Base-by-base conservation (phyloP, 2,888 invertebrate species). In the Tenthredo amoena region DNA sequence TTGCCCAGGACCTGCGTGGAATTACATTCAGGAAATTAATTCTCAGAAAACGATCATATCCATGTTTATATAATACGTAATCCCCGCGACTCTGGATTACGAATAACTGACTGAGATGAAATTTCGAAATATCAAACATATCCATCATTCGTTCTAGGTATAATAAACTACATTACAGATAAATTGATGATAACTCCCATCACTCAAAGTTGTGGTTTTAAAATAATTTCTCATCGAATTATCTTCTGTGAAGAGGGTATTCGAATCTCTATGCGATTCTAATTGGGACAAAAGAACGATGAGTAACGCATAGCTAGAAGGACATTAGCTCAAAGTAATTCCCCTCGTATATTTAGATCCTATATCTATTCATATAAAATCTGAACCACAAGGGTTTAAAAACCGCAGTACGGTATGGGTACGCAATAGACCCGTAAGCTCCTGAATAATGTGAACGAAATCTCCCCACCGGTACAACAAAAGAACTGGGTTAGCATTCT, bases 401-500 rank as follows among this genome's bases (percentile, higher is more conserved):
- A 81, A 50, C 15, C 21, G 31, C 43, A 34, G 34, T 55, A 62
- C 40, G 77, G 34, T 81, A 40, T 15, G 62, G 58, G 6, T 21
- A 81, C 58, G 62, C 58, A 81, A 81, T 31, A n/a, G 37, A 58
- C 40, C 58, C 40, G 62, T 62, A 81, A 26, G 81, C 50, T 55
- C 62, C 40, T 81, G 81, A 81, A 81, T 81, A 81, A 81, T 81
- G 58, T 37, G 81, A 40, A 81, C 81, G 58, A 62, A 40, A 81
- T 79, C 50, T 72, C 43, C 31, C 55, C 62, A 47, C 43, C 47
- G 50, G 85, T 34, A 58, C 72, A 58, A 65, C 76, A 47, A 84
- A 76, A 84, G 84, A 77, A 84, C n/a, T 31, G 65, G 87, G 86
- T 87, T 88, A 87, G 86, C 88, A 88, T 88, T 89, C 88, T 87